A percentile compares a stretch with the other conserved stretches of the same genome.
These are phyloP conservation scores for Philonicus albiceps DNA, from an alignment of 2,888 invertebrate species.

Conservation along the genomic window DNA sequence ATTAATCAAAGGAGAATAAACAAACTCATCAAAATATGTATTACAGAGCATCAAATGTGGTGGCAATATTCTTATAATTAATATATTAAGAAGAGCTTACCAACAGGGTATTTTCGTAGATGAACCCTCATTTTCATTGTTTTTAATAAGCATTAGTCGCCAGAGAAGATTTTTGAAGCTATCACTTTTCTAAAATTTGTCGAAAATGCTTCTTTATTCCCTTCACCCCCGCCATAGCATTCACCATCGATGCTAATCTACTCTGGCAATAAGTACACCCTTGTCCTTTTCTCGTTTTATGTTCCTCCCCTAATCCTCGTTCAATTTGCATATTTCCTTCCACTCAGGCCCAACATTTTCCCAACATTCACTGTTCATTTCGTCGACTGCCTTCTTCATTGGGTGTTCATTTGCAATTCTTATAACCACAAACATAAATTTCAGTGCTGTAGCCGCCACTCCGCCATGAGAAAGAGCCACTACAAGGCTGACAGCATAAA, in stretches of 20 bases:
- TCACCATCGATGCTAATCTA: conserved; percentile 18
- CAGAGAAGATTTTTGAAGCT: conserved; percentile 17
- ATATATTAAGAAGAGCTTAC: conserved; percentile 12
- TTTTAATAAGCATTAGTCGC: conserved; percentile 26
- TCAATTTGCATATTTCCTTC: conserved; percentile 42
- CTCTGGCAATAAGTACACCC: conserved; percentile 38
- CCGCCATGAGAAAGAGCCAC: conserved; percentile 5
- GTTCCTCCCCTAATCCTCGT: conserved; percentile 33
- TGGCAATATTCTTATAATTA: not conserved
- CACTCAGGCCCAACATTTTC: not conserved
- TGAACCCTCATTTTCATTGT: not conserved
- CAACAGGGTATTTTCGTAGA: not conserved
- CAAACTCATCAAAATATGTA: not conserved
- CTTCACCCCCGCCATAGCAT: not conserved
- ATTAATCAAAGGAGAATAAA: not conserved
- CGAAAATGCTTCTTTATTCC: conserved; percentile 4
- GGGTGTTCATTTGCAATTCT: conserved; percentile 44
- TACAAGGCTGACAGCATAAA: conserved; percentile 19
- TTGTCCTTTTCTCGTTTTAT: conserved; percentile 41
- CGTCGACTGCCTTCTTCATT: conserved; percentile 36
- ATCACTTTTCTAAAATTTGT: conserved; percentile 33
- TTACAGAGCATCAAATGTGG: not conserved
- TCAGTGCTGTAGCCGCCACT: conserved; percentile 16
- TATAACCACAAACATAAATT: conserved; percentile 43
- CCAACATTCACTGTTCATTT: conserved; percentile 35